Base-by-base conservation (phyloP, 1,140 invertebrate genomes). In the Andricus grossulariae region DNA sequence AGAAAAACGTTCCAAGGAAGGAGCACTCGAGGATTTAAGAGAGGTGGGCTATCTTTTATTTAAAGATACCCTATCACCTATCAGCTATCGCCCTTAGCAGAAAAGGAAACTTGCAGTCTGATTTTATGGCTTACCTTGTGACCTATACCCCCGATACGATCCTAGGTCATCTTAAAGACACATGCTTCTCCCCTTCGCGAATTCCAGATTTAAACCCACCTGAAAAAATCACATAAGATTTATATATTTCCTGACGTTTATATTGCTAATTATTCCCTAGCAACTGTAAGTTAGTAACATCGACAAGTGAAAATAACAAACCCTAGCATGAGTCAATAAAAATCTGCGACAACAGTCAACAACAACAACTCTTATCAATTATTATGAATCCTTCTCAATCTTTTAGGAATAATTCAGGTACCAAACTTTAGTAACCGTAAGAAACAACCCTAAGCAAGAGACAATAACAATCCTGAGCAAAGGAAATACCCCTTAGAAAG, bases 21-120 rank as follows among this genome's bases (percentile, higher is more conserved):
- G 11, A 52, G 25, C 51, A 0, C 12, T 51, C 45, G n/a, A 32
- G 45, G 21, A 66, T 66, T 66, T 21, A n/a, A 25, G 12, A n/a
- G 19, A 66, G 19, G 5, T 45, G n/a, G 12, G 19, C n/a, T 50
- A 13, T 72, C 50, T 50, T 71, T 71, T 72, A 72, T 72, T 50
- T 72, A n/a, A 16, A 57, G 55, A 25, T 51, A 51, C 11, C 8
- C n/a, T 72, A 25, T 72, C 19, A 21, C 21, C 19, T 72, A 72
- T 72, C 50, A 51, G 57, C 13, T 5, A 60, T 60, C n/a, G 15
- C 6, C 19, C 18, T n/a, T 71, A 49, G 70, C 71, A 72, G 49
- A 2, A 50, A 52, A 52, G 21, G 21, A 52, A 73, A 73, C 21
- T 73, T 51, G n/a, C 72, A 25, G 13, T 50, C 18, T 21, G 50